Percentiles rank a stretch among this genome's conserved stretches.
Conservation (phyloP, 2,797 vertebrate species). For the Pelochelys cantorii region DNA sequence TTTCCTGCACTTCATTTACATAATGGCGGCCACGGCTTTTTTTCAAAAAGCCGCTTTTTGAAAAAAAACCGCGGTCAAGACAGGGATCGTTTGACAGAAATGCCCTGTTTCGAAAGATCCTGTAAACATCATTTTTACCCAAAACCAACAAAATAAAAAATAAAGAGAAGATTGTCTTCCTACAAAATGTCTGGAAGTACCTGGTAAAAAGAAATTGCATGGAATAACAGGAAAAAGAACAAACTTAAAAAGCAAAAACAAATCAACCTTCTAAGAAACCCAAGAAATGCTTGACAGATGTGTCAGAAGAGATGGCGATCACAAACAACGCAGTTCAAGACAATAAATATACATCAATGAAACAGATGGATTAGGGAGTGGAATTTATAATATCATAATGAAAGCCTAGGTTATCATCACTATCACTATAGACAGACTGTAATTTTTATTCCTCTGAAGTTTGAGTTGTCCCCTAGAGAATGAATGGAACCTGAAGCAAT, state of each 20-base stretch:
- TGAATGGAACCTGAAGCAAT: constrained; percentile 6
- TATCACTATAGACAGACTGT: neutral
- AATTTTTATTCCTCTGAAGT: neutral
- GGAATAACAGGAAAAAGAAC: neutral
- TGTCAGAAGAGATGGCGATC: neutral
- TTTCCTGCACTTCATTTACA: too few relatives aligned
- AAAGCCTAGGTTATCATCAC: neutral
- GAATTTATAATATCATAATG: neutral
- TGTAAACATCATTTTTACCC: neutral
- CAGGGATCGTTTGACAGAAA: too few relatives aligned
- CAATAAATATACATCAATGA: neutral
- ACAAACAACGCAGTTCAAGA: neutral
- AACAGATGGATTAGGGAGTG: neutral
- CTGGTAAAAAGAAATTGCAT: neutral
- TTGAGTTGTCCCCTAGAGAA: neutral
- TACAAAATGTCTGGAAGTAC: neutral
- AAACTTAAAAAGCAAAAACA: neutral
- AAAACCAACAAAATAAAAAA: neutral
- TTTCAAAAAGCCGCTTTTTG: too few relatives aligned
- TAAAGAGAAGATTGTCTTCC: neutral
- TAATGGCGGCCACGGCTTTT: too few relatives aligned
- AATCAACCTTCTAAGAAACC: neutral
- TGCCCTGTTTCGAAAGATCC: too few relatives aligned
- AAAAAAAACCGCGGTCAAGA: too few relatives aligned
- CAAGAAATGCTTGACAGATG: neutral